Percentiles rank a stretch among this genome's conserved stretches.
These are phyloP conservation scores for Phylloscopus trochiloides DNA, from an alignment of 2,113 vertebrate genomes.

Conservation along the genomic window DNA sequence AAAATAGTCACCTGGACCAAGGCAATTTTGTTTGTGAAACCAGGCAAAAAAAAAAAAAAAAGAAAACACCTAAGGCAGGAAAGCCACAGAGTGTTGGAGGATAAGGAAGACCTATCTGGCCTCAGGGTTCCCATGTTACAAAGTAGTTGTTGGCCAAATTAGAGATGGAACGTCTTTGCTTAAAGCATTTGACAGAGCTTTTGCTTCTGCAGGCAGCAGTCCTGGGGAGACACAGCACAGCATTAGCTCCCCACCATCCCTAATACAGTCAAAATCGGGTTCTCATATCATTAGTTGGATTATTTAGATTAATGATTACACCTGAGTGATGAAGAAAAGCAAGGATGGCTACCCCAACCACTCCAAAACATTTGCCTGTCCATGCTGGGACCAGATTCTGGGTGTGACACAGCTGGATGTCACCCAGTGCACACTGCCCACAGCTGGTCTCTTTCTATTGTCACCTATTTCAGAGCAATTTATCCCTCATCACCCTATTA, in stretches of 20 bases:
- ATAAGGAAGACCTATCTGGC: neutral
- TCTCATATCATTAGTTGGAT: neutral
- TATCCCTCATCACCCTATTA: neutral
- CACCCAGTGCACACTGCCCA: neutral
- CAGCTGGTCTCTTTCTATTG: neutral
- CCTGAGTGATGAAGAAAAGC: neutral
- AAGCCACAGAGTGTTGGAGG: neutral
- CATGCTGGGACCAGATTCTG: neutral
- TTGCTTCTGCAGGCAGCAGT: neutral
- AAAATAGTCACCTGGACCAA: neutral
- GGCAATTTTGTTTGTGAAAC: neutral
- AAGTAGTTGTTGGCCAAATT: neutral
- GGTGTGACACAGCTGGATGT: neutral
- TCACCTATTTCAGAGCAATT: neutral
- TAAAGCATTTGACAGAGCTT: neutral
- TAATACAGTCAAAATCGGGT: rapidly evolving
- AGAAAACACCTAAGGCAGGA: neutral
- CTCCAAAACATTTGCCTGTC: neutral
- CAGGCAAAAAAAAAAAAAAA: neutral
- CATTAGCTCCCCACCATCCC: rapidly evolving
- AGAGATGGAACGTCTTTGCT: neutral
- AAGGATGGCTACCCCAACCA: neutral
- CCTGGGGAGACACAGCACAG: rapidly evolving
- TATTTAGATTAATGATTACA: neutral
- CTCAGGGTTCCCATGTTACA: neutral